Conservation (phyloP, 2,888 invertebrate genomes). For the Germaria angustata region DNA sequence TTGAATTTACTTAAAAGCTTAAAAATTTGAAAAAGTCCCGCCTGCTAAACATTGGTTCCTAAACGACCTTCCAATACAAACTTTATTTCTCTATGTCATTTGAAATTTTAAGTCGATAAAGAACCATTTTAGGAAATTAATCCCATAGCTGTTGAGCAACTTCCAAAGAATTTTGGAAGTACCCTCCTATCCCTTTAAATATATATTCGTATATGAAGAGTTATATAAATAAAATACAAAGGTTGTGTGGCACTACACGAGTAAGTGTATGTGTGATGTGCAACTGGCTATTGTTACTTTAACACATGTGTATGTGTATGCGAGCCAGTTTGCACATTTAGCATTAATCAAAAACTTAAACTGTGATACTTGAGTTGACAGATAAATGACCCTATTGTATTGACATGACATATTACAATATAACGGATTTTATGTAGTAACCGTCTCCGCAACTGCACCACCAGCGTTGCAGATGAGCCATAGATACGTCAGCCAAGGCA, state of each 20-base stretch:
- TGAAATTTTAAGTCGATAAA: no score
- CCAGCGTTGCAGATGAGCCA: neutral
- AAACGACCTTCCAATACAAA: no score
- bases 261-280: no score
- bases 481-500: neutral
- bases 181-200: no score
- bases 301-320: neutral
- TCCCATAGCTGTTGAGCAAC: no score
- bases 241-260: neutral
- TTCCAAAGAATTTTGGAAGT: no score
- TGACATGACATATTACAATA: slow-evolving; percentile 62
- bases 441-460: neutral
- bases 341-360: slow-evolving; percentile 66
- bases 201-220: neutral
- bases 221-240: neutral
- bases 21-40: no score
- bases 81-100: no score
- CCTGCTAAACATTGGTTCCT: no score
- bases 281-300: neutral
- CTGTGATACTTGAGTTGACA: slow-evolving; percentile 66
- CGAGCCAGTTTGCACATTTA: slow-evolving; percentile 42
- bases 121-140: no score
- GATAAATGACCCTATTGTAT: slow-evolving; percentile 65
- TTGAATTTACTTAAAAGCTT: no score
- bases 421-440: slow-evolving; percentile 47